A percentile compares a stretch with the other conserved stretches of the same genome.
Conservation (phyloP, 2,797 vertebrate species). For the Pogoniulus pusillus region DNA sequence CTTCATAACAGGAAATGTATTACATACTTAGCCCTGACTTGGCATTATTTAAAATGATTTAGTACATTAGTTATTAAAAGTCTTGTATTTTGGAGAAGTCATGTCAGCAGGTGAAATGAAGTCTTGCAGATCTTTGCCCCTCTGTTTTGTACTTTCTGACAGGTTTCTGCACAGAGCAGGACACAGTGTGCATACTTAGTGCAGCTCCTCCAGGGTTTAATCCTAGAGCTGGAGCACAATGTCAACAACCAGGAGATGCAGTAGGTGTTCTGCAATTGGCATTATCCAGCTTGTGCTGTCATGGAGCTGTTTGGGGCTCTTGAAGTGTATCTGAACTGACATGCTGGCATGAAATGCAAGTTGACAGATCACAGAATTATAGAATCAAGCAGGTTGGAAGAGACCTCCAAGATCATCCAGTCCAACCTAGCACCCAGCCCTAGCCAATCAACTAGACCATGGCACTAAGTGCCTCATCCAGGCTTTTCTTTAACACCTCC, state of each 20-base stretch:
- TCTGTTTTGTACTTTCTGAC: neutral
- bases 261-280: neutral
- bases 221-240: neutral
- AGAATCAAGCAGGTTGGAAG: too few relatives aligned
- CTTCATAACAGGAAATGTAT: constrained; percentile 8
- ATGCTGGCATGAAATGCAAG: neutral
- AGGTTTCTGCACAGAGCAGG: neutral
- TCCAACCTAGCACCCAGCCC: too few relatives aligned
- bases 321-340: neutral
- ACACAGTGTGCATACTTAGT: fast-evolving
- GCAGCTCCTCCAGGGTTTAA: neutral
- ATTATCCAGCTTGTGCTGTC: neutral
- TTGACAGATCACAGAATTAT: too few relatives aligned
- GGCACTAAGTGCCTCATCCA: too few relatives aligned
- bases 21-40: constrained; percentile 23
- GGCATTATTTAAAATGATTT: constrained; percentile 33
- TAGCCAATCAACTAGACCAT: too few relatives aligned
- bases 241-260: neutral
- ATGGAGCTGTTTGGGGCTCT: neutral
- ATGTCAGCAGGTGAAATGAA: constrained; percentile 17
- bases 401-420: too few relatives aligned
- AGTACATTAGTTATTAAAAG: neutral
- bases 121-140: neutral
- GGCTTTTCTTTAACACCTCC: too few relatives aligned
- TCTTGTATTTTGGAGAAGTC: neutral